These are phyloP conservation scores for Sinodicranocentrus sp. DNA, from an alignment of 2,888 invertebrate genomes.

Conservation along the genomic window DNA sequence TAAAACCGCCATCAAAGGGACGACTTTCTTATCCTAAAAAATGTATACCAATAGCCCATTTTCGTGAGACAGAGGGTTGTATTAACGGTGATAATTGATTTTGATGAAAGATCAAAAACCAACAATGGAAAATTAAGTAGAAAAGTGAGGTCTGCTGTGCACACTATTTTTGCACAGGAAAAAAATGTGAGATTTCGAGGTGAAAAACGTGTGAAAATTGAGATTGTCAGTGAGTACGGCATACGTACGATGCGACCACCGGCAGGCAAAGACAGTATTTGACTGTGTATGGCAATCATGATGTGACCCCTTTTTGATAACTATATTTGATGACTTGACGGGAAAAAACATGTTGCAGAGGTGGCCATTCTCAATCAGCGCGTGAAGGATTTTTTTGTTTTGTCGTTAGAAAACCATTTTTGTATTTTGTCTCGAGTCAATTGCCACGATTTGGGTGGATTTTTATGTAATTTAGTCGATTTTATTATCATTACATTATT, in stretches of 20 bases:
- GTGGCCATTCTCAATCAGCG: slow-evolving; percentile 18
- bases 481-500: too few species aligned
- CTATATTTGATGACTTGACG: neutral
- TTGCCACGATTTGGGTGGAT: too few species aligned
- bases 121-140: neutral
- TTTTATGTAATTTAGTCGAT: too few species aligned
- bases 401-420: too few species aligned
- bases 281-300: neutral
- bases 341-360: neutral
- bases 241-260: neutral
- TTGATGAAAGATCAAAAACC: too few species aligned
- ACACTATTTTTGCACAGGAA: neutral
- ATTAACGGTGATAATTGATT: too few species aligned
- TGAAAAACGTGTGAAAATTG: too few species aligned
- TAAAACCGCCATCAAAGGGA: slow-evolving; percentile 20
- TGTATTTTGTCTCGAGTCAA: too few species aligned
- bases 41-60: slow-evolving; percentile 54
- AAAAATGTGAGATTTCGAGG: too few species aligned
- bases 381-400: slow-evolving; percentile 29
- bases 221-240: neutral
- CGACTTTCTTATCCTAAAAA: slow-evolving; percentile 44
- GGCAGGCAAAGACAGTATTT: too few species aligned
- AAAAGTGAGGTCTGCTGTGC: neutral
- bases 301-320: slow-evolving; percentile 6
- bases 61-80: too few species aligned